Evolutionary conservation across 2,113 vertebrate species (phyloP), one percentile per base, ranked within the genome.

Genomic region (Platichthys flesus): DNA sequence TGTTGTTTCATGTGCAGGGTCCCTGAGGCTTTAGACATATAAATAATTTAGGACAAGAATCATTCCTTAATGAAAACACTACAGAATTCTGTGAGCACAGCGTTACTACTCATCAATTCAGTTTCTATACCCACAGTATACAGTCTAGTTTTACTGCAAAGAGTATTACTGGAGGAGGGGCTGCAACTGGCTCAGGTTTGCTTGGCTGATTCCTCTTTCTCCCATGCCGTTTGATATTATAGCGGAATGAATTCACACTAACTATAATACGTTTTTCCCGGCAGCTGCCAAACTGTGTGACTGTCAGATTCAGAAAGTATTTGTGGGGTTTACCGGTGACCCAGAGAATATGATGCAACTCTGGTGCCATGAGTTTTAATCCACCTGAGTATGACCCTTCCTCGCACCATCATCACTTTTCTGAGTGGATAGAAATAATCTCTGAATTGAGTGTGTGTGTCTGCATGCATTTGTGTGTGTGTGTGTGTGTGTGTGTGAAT

Each of bases 361-460:
- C 74, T 62, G 35, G 70, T 20, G 28, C 63, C 60, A 35, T 45
- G 42, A n/a, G 13, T 75, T 81, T 84, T 76, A 87, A 85, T 85
- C 45, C 56, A 61, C 24, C 40, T 73, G 60, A 84, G 63, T 79
- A 37, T 79, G 57, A 31, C 26, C 5, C 10, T 62, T 67, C 28
- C 21, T 79, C 16, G 1, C 6, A 9, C 20, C 26, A 75, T 31
- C 60, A 78, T 74, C 23, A 35, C 28, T 37, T 28, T 35, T 37
- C 26, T 67, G 16, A 67, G 0, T 31, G 55, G 21, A 65, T 71
- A 52, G 64, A 77, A 82, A 76, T 69, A 72, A 73, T 78, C 26
- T 77, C 54, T 56, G 59, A 14, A 64, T 45, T 1, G 9, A 77
- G 26, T 49, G 57, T 72, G 69, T 49, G 51, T 9, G 52, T 70